A percentile compares a stretch with the other conserved stretches of the same genome.
Evolutionary conservation across 1,140 invertebrate genomes (phyloP).

Genomic region (Oedothorax gibbosus): DNA sequence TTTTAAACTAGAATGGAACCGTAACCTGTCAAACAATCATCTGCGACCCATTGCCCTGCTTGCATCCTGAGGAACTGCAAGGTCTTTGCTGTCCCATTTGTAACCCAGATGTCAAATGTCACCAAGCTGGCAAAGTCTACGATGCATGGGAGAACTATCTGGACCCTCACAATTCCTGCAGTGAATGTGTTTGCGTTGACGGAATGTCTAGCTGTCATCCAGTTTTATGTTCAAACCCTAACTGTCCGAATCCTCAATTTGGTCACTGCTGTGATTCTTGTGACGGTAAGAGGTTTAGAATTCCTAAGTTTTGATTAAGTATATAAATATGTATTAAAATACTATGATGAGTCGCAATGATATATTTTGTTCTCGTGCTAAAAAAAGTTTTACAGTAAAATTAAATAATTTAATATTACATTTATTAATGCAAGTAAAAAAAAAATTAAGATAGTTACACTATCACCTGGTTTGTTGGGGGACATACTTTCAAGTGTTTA

Average conservation of each 20-base stretch:
- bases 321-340: no score
- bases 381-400: no score
- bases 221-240: slow-evolving; percentile 21
- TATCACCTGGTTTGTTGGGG: no score
- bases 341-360: no score
- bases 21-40: slow-evolving; percentile 39
- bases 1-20: slow-evolving; percentile 29
- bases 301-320: no score
- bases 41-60: slow-evolving; percentile 39
- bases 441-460: no score
- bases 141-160: slow-evolving; percentile 46
- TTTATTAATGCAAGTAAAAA: no score
- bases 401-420: no score
- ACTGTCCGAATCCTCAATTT: slow-evolving; percentile 48
- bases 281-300: slow-evolving; percentile 30
- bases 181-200: slow-evolving; percentile 54
- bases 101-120: slow-evolving; percentile 26
- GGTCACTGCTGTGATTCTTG: slow-evolving; percentile 53
- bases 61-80: slow-evolving; percentile 28
- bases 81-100: slow-evolving; percentile 52
- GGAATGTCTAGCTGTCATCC: slow-evolving; percentile 51
- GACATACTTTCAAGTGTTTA: no score
- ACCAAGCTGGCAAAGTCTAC: slow-evolving; percentile 22
- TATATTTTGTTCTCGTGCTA: no score
- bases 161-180: slow-evolving; percentile 48